These are phyloP conservation scores for Drosophila pseudotakahashii DNA, from an alignment of 2,888 invertebrate genomes.

Conservation along the genomic window DNA sequence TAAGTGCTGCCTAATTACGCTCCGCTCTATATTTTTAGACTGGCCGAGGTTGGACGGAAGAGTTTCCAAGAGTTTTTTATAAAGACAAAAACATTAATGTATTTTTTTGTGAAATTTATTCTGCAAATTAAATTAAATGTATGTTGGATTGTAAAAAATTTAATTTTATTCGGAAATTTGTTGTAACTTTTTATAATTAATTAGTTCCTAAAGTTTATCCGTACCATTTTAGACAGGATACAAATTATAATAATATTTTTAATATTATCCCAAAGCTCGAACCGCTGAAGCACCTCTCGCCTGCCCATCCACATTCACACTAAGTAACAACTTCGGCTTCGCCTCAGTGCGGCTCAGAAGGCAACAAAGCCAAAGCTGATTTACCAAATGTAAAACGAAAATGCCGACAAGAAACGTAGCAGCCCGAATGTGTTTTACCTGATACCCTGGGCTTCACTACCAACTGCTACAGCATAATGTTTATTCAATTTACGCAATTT, in stretches of 20 bases:
- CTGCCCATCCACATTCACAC: slow-evolving; percentile 40
- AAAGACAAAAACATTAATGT: too few relatives aligned
- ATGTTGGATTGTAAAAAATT: too few relatives aligned
- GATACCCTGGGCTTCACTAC: slow-evolving; percentile 34
- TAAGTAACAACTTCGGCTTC: slow-evolving; percentile 32
- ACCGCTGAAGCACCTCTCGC: slow-evolving; percentile 41
- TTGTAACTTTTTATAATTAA: too few relatives aligned
- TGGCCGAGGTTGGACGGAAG: slow-evolving; percentile 20
- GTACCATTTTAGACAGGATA: too few relatives aligned
- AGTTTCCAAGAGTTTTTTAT: neutral
- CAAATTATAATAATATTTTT: too few relatives aligned
- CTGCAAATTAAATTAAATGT: too few relatives aligned
- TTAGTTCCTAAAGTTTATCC: too few relatives aligned
- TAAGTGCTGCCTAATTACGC: slow-evolving; percentile 69
- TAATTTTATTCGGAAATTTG: too few relatives aligned
- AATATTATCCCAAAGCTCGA: neutral
- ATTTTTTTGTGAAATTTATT: too few relatives aligned
- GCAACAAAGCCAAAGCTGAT: slow-evolving; percentile 48
- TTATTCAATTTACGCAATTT: slow-evolving; percentile 80
- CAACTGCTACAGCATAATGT: slow-evolving; percentile 66
- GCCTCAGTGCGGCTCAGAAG: slow-evolving; percentile 65
- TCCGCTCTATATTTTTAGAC: slow-evolving; percentile 55
- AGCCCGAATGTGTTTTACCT: slow-evolving; percentile 14
- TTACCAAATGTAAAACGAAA: slow-evolving; percentile 58
- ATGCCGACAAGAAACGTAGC: slow-evolving; percentile 26